Base-by-base conservation (phyloP, 1,140 invertebrate genomes). In the Caenorhabditis latens region DNA sequence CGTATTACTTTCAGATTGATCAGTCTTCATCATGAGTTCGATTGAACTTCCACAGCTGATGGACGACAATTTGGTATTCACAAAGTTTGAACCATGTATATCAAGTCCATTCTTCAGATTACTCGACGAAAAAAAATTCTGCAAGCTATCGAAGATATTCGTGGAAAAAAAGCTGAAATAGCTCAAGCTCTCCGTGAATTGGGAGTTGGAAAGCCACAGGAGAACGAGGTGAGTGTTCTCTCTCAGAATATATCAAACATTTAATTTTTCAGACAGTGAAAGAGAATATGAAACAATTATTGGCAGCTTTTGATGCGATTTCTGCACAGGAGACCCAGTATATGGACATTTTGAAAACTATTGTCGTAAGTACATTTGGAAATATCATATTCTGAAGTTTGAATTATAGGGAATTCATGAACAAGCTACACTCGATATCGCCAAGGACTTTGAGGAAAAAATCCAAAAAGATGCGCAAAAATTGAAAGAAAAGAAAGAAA, bases 51-150 rank as follows among this genome's bases (percentile, higher is more conserved):
- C 43, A 11, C 63, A 58, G 21, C 48, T 50, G 2, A 84, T 50
- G 57, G 86, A 87, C 48, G 86, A 87, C 40, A 87, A 87, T 75
- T 43, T 87, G 43, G 86, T 87, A 43, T 48, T 11, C 11, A 40
- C 32, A 42, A 11, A 5, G 32, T 53, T 6, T 57, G 46, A 58
- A 40, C 16, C 1, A 3, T 57, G 57, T 55, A 32, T 65, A 58
- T 4, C 11, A 53, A n/a, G 6, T 58, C 21, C 21, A 1, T 21
- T 82, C 43, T 67, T 42, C 53, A 87, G 82, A 87, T 83, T 11
- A 55, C 79, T 11, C 21, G 82, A 67, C 79, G 83, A 14, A 83
- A 82, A 16, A 48, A 82, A 40, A 71, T 86, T 4, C 63, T 83
- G 55, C 40, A 83, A 11, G 21, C 43, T 16, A 65, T 87, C 11